A percentile compares a stretch with the other conserved stretches of the same genome.
Evolutionary conservation across 2,797 vertebrate species (phyloP).

Genomic region (Nyctalus aviator): DNA sequence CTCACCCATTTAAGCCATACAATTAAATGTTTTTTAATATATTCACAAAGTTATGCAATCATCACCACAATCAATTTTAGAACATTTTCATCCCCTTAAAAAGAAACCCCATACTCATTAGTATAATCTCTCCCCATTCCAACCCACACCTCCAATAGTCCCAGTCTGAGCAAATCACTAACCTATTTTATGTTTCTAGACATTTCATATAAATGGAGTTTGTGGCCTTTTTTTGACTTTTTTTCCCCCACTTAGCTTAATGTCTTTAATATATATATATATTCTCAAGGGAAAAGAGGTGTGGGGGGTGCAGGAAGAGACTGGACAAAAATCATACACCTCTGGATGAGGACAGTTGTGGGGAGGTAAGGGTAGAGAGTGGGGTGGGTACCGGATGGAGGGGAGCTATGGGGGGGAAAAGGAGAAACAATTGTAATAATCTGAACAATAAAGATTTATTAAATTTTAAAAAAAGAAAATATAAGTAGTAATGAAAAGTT

Average conservation of each 20-base stretch:
- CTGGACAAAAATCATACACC: too few species aligned
- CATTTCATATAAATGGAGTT: slow-evolving; percentile 7
- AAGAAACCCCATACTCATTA: not conserved
- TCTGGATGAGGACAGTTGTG: too few species aligned
- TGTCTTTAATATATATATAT: not conserved
- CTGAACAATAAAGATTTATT: too few species aligned
- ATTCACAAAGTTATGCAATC: not conserved
- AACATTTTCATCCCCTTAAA: not conserved
- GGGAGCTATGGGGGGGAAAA: too few species aligned
- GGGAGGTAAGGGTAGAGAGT: too few species aligned
- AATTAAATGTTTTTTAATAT: slow-evolving; percentile 3
- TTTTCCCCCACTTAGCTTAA: not conserved
- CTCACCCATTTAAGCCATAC: not conserved
- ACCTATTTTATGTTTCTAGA: not conserved
- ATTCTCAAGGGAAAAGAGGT: too few species aligned
- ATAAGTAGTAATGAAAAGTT: too few species aligned
- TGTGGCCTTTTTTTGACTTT: not conserved
- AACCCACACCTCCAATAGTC: not conserved
- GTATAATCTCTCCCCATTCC: not conserved
- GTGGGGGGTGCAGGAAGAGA: too few species aligned
- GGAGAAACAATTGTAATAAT: too few species aligned
- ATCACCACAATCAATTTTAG: not conserved
- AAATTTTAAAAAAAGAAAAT: too few species aligned
- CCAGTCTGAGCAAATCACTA: not conserved
- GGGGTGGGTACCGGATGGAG: too few species aligned